These are phyloP conservation scores for Potorous gilbertii DNA, from an alignment of 2,797 vertebrate genomes.

Conservation along the genomic window DNA sequence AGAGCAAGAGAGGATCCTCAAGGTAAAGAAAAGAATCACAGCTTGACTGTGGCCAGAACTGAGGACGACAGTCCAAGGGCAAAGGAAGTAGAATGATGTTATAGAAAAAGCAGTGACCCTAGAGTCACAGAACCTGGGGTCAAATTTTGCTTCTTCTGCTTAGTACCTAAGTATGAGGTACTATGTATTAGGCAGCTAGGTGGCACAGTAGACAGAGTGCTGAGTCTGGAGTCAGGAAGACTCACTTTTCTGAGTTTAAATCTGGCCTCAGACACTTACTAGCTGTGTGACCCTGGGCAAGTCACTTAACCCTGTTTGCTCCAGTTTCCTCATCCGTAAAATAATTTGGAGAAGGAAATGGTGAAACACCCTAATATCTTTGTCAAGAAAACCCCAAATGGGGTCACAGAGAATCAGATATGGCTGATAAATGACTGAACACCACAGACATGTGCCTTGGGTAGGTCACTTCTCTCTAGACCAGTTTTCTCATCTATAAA, in stretches of 20 bases:
- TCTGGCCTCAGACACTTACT: background rate
- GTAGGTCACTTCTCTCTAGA: background rate
- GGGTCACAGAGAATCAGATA: background rate
- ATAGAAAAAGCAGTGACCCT: background rate
- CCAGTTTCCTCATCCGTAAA: background rate
- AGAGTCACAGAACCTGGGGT: background rate
- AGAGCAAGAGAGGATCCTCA: background rate
- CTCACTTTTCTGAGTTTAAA: background rate
- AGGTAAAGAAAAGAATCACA: background rate
- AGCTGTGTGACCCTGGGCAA: background rate
- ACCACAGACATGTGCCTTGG: background rate
- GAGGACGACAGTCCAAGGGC: background rate
- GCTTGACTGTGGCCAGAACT: background rate
- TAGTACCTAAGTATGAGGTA: background rate
- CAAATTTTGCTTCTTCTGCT: background rate
- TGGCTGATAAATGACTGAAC: too few relatives aligned
- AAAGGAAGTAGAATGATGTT: background rate
- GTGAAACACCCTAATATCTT: background rate
- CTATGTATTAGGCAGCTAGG: background rate
- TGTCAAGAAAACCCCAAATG: background rate
- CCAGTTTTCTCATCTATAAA: background rate
- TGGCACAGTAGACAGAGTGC: background rate
- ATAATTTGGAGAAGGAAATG: background rate
- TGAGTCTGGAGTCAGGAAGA: background rate
- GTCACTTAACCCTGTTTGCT: background rate